Conservation (phyloP, 1,140 invertebrate species). For the Penaeus vannamei region DNA sequence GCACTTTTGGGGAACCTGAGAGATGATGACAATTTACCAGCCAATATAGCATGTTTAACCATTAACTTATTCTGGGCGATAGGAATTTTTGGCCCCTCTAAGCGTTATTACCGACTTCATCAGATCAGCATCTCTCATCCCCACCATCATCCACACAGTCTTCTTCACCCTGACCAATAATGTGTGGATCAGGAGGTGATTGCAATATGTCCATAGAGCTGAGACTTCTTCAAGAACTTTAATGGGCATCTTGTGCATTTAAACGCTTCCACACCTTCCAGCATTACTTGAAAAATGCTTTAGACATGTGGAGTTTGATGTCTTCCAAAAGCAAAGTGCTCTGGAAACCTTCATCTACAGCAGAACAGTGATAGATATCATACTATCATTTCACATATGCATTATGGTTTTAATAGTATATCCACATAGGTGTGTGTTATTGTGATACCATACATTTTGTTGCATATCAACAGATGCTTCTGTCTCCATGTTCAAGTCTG, state of each 20-base stretch:
- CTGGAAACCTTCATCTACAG: conserved; percentile 47
- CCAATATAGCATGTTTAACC: no score
- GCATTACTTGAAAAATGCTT: conserved; percentile 20
- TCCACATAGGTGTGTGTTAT: no score
- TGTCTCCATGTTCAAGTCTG: conserved; percentile 34
- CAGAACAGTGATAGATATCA: conserved; percentile 35
- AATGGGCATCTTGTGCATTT: conserved; percentile 39
- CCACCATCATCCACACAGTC: background rate
- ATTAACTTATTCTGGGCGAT: no score
- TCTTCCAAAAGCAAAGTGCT: conserved; percentile 46
- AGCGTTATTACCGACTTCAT: no score
- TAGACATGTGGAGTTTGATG: conserved; percentile 49
- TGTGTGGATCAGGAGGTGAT: conserved; percentile 19
- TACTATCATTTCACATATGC: background rate
- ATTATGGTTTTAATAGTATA: no score
- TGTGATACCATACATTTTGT: conserved; percentile 28
- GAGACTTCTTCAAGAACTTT: conserved; percentile 32
- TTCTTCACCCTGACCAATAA: background rate
- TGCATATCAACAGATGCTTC: conserved; percentile 44
- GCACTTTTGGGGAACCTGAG: conserved; percentile 20
- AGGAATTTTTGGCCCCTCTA: no score
- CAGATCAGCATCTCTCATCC: background rate
- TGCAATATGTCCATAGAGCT: conserved; percentile 35
- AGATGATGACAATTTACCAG: no score
- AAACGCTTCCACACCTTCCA: conserved; percentile 21